Percentiles rank a stretch among this genome's conserved stretches.
phyloP scores from a whole-genome alignment of 2,888 invertebrate genomes.

The Epinotia demarniana region DNA sequence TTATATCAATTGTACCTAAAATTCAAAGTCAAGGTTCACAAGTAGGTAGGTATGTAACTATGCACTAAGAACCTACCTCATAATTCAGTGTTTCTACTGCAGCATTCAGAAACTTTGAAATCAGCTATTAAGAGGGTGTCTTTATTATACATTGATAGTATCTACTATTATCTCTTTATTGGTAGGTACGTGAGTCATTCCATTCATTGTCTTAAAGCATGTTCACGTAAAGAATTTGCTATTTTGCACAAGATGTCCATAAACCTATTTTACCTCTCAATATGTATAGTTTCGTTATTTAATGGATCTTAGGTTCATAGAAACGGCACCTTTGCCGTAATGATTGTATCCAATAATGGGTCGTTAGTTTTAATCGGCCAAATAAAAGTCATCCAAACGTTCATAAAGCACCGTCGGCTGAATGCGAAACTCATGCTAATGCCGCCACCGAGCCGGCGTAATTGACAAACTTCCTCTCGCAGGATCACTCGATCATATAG shows the following conservation, averaged over 20 bases:
- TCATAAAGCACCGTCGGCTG: slow-evolving; percentile 70
- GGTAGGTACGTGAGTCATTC: slow-evolving; percentile 46
- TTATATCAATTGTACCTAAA: slow-evolving; percentile 31
- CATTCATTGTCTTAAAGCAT: slow-evolving; percentile 59
- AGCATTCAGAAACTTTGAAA: slow-evolving; percentile 71
- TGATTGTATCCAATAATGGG: slow-evolving; percentile 58
- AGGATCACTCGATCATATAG: slow-evolving; percentile 69
- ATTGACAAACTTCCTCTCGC: slow-evolving; percentile 76
- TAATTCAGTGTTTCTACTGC: slow-evolving; percentile 71
- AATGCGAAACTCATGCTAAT: slow-evolving; percentile 80
- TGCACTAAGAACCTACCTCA: slow-evolving; percentile 51
- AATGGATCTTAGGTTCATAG: slow-evolving; percentile 1
- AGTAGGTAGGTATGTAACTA: slow-evolving; percentile 30
- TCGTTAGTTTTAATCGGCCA: slow-evolving; percentile 75
- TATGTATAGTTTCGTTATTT: not conserved
- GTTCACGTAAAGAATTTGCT: slow-evolving; percentile 52
- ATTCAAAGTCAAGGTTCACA: slow-evolving; percentile 51
- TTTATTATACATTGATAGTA: slow-evolving; percentile 71
- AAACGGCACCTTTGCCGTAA: slow-evolving; percentile 29
- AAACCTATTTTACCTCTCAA: not conserved
- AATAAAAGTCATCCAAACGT: slow-evolving; percentile 74
- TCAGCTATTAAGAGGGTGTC: slow-evolving; percentile 75
- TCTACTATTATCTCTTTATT: slow-evolving; percentile 59
- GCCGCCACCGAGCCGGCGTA: slow-evolving; percentile 63
- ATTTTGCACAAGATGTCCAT: slow-evolving; percentile 14